Evolutionary conservation across 53 echinoderm and acorn worm genomes (phyloP), one percentile per base, ranked within the genome.

Genomic region (Henricia sp.): DNA sequence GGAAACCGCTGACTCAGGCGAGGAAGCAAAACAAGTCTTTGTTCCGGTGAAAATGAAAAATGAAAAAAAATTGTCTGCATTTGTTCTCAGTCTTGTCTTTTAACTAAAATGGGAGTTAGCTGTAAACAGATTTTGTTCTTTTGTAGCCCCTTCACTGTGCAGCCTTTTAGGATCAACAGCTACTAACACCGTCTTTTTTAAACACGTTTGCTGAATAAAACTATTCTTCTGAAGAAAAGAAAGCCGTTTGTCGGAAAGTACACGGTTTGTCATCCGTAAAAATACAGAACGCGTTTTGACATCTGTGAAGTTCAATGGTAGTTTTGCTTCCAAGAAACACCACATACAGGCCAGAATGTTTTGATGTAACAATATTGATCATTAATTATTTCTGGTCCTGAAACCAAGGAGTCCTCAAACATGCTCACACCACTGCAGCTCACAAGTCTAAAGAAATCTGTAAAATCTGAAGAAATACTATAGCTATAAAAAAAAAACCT

Each of bases 1-100:
- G 21, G 33, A 64, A 80, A 64, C 0, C 56, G 58, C 77, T 77
- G 77, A 77, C 57, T 77, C 57, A 80, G 67, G 39, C 67, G 20
- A 67, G 39, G n/a, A 37, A 23, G n/a, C 67, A n/a, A 19, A 38
- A 67, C 46, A 70, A 21, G 9, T 3, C 39, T 57, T 63, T 80
- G 33, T 63, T 12, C 34, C 1, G 35, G 28, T 64, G 62, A 44
- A 80, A 63, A 63, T n/a, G n/a, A n/a, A n/a, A n/a, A n/a, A n/a
- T n/a, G 50, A 50, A 63, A 19, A 42, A 64, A 80, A 80, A 63
- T 48, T 80, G 50, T 64, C 35, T 27, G 57, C n/a, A n/a, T n/a
- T 63, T 63, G 80, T 63, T 16, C 29, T 43, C 24, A 0, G 60
- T 2, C 44, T 80, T 80, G 80, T 80, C 21, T 63, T 17, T 13